Evolutionary conservation across 2,888 invertebrate species (phyloP).

Genomic region (Fissipunctia ypsillon): DNA sequence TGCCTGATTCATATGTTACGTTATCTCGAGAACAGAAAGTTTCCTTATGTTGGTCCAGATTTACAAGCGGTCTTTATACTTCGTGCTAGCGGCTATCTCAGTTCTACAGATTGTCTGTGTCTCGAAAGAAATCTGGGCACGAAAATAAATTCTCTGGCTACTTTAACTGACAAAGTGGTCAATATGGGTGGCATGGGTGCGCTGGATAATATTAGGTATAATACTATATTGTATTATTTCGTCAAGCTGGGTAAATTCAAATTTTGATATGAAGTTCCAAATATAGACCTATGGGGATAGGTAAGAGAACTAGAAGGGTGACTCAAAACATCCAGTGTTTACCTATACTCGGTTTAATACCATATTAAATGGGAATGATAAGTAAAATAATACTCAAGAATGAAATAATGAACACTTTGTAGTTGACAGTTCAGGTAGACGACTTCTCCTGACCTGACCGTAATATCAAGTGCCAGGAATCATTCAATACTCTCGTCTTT

Average conservation of each 20-base stretch:
- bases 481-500: constrained; percentile 27
- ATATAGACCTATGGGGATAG: not conserved
- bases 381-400: constrained; percentile 15
- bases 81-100: not conserved
- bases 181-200: not conserved
- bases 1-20: constrained; percentile 50
- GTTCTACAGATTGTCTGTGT: constrained; percentile 13
- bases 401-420: not conserved
- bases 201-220: not conserved
- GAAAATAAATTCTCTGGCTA: not conserved
- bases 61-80: constrained; percentile 36
- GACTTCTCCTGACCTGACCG: not conserved
- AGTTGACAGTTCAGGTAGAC: not conserved
- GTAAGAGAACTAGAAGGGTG: not conserved
- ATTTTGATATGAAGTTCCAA: not conserved
- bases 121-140: not conserved
- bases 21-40: constrained; percentile 49
- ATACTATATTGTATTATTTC: not conserved
- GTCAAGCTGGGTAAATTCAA: not conserved
- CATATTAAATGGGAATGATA: not conserved
- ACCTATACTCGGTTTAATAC: constrained; percentile 5
- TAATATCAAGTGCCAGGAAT: constrained; percentile 1
- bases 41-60: constrained; percentile 40
- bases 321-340: not conserved
- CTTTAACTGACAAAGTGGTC: not conserved